Evolutionary conservation across 2,888 invertebrate genomes (phyloP).

Genomic region (Tanypteryx hageni): DNA sequence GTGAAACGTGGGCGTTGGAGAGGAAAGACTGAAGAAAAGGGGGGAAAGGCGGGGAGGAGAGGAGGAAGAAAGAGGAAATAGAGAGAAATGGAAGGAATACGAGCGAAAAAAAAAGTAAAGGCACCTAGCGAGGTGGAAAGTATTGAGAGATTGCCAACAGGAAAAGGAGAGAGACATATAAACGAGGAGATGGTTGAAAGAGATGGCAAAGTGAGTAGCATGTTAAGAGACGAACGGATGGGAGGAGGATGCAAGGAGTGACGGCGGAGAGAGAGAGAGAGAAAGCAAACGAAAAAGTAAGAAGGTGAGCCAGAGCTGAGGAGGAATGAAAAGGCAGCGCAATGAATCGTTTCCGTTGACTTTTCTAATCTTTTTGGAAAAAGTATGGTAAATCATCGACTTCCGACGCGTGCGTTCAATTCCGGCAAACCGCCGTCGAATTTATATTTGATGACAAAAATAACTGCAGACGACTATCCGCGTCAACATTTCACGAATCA

Average conservation of each 20-base stretch:
- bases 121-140: background rate
- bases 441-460: too few relatives aligned
- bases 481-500: too few relatives aligned
- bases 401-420: too few relatives aligned
- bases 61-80: background rate
- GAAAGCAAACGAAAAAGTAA: background rate
- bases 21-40: background rate
- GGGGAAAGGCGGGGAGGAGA: background rate
- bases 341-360: background rate
- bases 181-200: background rate
- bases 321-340: background rate
- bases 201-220: background rate
- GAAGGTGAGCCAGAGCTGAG: background rate
- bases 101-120: background rate
- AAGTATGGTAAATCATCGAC: too few relatives aligned
- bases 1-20: too few relatives aligned
- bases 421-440: too few relatives aligned
- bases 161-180: too few relatives aligned
- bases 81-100: background rate
- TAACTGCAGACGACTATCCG: too few relatives aligned
- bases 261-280: background rate
- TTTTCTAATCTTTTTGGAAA: background rate
- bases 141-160: too few relatives aligned
- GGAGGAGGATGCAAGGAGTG: background rate
- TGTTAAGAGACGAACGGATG: background rate